Conservation (phyloP, 2,113 vertebrate species). For the Plectropomus leopardus region DNA sequence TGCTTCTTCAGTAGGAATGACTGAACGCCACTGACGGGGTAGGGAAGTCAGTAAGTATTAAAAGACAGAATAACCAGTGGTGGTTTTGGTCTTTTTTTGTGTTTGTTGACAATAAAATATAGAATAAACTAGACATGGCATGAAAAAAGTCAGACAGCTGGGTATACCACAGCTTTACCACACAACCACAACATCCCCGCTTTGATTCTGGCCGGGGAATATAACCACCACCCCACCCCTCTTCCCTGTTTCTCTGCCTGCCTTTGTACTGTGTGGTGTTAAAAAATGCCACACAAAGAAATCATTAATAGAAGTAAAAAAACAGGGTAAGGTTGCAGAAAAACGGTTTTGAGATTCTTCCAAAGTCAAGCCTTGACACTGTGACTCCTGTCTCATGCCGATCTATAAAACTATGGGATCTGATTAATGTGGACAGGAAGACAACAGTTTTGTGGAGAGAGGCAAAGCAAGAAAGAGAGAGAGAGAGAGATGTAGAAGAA, state of each 20-base stretch:
- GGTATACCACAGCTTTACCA: background rate
- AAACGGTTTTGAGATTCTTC: background rate
- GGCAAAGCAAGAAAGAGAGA: background rate
- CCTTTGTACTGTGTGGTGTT: background rate
- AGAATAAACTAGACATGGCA: background rate
- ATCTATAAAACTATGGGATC: constrained; percentile 16
- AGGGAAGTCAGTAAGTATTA: background rate
- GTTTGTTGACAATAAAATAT: background rate
- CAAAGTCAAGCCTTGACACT: constrained; percentile 15
- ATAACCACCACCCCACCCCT: background rate
- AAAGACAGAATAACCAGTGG: background rate
- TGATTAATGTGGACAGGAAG: constrained; percentile 24
- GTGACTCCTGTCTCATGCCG: background rate
- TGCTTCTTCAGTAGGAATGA: background rate
- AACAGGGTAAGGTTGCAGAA: background rate
- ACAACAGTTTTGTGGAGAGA: constrained; percentile 4
- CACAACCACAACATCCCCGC: background rate
- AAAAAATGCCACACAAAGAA: background rate
- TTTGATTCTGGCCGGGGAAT: background rate
- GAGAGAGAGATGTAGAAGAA: background rate
- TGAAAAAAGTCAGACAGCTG: background rate
- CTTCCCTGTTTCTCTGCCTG: background rate
- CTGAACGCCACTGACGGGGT: background rate
- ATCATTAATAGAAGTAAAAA: background rate
- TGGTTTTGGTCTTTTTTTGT: background rate